Conservation (phyloP, 2,797 vertebrate genomes). For the Crotalus adamanteus region DNA sequence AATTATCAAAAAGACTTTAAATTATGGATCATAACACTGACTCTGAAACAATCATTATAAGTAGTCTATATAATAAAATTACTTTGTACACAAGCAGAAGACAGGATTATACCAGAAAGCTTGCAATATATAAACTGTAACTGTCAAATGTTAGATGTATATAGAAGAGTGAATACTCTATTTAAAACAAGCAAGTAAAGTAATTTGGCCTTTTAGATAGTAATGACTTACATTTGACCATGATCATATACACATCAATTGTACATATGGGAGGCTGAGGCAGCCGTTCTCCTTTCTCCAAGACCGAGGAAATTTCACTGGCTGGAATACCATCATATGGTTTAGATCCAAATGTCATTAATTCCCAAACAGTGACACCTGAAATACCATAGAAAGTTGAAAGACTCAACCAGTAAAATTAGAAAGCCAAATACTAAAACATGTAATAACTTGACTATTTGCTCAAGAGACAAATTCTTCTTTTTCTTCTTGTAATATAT, state of each 20-base stretch:
- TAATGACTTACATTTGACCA: constrained; percentile 91
- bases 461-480: background rate
- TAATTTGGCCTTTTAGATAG: background rate
- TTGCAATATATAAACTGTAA: background rate
- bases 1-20: background rate
- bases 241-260: constrained; percentile 96
- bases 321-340: constrained; percentile 91
- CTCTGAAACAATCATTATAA: background rate
- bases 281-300: constrained; percentile 91
- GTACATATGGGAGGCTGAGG: constrained; percentile 92
- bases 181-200: background rate
- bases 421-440: background rate
- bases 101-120: background rate
- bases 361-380: constrained; percentile 94
- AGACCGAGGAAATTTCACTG: constrained; percentile 82
- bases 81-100: background rate
- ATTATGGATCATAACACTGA: background rate
- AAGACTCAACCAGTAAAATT: background rate
- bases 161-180: background rate
- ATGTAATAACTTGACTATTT: background rate
- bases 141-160: background rate
- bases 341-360: constrained; percentile 95
- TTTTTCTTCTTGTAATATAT: background rate
- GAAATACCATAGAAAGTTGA: constrained; percentile 14
- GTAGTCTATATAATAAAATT: background rate